Base-by-base conservation (phyloP, 2,797 vertebrate genomes). In the Notolabrus celidotus region DNA sequence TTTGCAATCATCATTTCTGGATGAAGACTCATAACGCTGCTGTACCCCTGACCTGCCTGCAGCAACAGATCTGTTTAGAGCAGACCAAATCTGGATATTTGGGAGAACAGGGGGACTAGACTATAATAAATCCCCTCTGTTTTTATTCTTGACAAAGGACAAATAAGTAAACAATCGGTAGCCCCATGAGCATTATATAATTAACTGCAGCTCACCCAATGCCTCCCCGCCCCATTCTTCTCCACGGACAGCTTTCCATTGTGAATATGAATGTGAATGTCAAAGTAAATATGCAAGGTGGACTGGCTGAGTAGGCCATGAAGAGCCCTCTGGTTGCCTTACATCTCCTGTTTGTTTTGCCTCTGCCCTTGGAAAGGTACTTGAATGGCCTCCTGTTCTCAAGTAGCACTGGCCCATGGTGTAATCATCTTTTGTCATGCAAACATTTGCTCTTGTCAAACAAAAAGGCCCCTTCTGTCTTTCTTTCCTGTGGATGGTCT, bases 361-460 rank as follows among this genome's bases (percentile, higher is more conserved):
- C 84, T 1, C 79, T 86, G 83, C 81, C 80, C 79, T 89, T 60
- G 73, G 70, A 86, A 80, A 61, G 34, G 71, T 52, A 76, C 88
- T 92, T 77, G 67, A 92, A 85, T 74, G 79, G 80, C 77, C 80
- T 86, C 82, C 79, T 76, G 75, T 71, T 82, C 83, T 91, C 77
- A 75, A 91, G 87, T 63, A 67, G 58, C 64, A 60, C 59, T 67
- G 63, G 68, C 80, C 80, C 60, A 61, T 76, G 1, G 38, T 63
- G 58, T 79, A 87, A 86, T 90, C 83, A 79, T 74, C 85, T 88
- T 92, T 92, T 89, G 81, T 92, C 80, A 90, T 86, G 87, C 81
- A 89, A 89, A 90, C 71, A 49, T 85, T 86, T 85, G 77, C 63
- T 66, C 84, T 86, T 61, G 77, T 78, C 77, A 55, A 61, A 77